Percentiles rank a stretch among this genome's conserved stretches.
phyloP scores from a whole-genome alignment of 2,888 invertebrate genomes.

The Pammene fasciana region DNA sequence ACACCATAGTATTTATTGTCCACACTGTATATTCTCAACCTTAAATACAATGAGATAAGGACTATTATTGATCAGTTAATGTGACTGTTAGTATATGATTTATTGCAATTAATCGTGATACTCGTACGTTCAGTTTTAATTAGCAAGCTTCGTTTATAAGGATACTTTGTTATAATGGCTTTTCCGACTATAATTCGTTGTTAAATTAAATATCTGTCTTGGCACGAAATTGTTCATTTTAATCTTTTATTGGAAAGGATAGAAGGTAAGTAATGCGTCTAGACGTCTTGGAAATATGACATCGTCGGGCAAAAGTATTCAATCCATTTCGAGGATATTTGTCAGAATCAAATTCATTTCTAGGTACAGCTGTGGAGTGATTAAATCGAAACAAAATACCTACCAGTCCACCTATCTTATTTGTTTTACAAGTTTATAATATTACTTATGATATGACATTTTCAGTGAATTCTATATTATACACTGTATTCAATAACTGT shows the following conservation, averaged over 20 bases:
- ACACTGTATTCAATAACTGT: no score
- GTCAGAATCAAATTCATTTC: not conserved
- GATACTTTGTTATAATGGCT: not conserved
- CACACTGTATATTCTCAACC: no score
- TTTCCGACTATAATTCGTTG: not conserved
- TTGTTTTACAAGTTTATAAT: no score
- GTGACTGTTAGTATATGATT: slow-evolving; percentile 36
- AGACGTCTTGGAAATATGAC: slow-evolving; percentile 1
- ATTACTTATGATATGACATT: no score
- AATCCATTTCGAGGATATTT: slow-evolving; percentile 6
- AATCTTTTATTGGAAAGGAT: not conserved
- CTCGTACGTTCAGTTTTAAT: slow-evolving; percentile 27
- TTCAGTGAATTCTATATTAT: no score
- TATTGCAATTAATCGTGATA: slow-evolving; percentile 34
- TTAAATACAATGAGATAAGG: no score
- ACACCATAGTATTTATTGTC: not conserved
- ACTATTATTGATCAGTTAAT: no score
- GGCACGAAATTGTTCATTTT: not conserved
- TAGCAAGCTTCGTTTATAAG: not conserved
- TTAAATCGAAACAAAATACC: not conserved
- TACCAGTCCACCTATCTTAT: no score
- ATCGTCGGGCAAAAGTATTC: not conserved
- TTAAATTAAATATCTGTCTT: not conserved
- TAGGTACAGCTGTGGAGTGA: not conserved
- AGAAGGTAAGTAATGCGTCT: slow-evolving; percentile 3